Evolutionary conservation across 2,797 vertebrate genomes (phyloP).

Genomic region (Eupleurogrammus muticus): DNA sequence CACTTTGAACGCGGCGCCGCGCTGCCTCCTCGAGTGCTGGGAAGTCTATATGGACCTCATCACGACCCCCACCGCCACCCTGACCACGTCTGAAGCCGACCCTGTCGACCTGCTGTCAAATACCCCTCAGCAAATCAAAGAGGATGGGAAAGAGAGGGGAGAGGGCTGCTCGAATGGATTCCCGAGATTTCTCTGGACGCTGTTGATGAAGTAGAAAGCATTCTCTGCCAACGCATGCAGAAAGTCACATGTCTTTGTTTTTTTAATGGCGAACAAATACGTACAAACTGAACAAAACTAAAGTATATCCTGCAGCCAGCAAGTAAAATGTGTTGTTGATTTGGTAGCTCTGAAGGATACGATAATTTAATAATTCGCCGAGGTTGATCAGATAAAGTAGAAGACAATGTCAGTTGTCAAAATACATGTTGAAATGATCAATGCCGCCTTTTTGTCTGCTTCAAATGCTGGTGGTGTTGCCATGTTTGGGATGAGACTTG

Average conservation of each 20-base stretch:
- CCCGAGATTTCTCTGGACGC: constrained; percentile 9
- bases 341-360: background rate
- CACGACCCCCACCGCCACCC: constrained; percentile 37
- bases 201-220: background rate
- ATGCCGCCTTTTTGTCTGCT: too few relatives aligned
- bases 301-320: too few relatives aligned
- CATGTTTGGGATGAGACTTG: background rate
- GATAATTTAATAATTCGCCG: background rate
- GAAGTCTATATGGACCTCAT: constrained; percentile 75
- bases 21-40: constrained; percentile 66
- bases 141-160: background rate
- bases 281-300: too few relatives aligned
- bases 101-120: constrained; percentile 69
- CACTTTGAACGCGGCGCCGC: constrained; percentile 72
- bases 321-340: background rate
- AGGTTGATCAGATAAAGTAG: background rate
- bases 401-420: background rate
- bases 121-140: constrained; percentile 58
- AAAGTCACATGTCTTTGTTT: background rate
- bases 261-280: background rate
- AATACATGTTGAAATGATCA: background rate
- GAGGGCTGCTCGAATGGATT: constrained; percentile 20
- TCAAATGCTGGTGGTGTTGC: too few relatives aligned
- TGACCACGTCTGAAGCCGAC: constrained; percentile 62
- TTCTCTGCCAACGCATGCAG: background rate